Evolutionary conservation across 2,113 vertebrate species (phyloP).

Genomic region (Anguilla japonica): DNA sequence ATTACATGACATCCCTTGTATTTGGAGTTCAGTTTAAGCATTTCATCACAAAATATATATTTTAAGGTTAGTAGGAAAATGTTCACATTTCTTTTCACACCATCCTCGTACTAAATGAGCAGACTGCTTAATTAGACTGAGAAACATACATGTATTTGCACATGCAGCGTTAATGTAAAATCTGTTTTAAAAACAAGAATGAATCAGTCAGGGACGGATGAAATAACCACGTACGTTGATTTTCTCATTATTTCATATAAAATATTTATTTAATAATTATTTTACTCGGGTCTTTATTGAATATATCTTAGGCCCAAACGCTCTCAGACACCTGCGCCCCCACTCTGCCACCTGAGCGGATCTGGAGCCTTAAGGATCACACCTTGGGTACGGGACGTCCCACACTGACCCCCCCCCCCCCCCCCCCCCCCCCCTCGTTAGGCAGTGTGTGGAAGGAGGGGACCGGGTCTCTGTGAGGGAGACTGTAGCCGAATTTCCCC

Average conservation of each 20-base stretch:
- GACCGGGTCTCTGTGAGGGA: not conserved
- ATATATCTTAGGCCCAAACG: too few relatives aligned
- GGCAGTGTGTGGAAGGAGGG: not conserved
- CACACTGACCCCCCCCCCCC: too few relatives aligned
- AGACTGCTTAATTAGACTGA: not conserved
- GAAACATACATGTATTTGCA: not conserved
- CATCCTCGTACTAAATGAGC: not conserved
- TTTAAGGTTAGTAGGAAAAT: not conserved
- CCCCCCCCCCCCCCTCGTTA: too few relatives aligned
- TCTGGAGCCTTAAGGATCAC: too few relatives aligned
- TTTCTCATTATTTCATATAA: not conserved
- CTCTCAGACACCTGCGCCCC: too few relatives aligned
- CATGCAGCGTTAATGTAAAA: not conserved
- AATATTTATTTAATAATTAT: not conserved
- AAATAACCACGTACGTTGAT: not conserved
- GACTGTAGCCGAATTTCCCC: constrained; percentile 71
- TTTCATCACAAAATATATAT: not conserved
- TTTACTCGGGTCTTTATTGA: too few relatives aligned
- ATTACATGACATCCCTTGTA: not conserved
- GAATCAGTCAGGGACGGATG: not conserved
- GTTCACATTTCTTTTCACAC: not conserved
- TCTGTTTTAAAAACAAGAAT: not conserved
- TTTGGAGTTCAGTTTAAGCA: not conserved
- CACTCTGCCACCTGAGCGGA: too few relatives aligned
- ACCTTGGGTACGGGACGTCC: too few relatives aligned